phyloP scores from a whole-genome alignment of 2,797 vertebrate species.

The Poliocrania exsul region DNA sequence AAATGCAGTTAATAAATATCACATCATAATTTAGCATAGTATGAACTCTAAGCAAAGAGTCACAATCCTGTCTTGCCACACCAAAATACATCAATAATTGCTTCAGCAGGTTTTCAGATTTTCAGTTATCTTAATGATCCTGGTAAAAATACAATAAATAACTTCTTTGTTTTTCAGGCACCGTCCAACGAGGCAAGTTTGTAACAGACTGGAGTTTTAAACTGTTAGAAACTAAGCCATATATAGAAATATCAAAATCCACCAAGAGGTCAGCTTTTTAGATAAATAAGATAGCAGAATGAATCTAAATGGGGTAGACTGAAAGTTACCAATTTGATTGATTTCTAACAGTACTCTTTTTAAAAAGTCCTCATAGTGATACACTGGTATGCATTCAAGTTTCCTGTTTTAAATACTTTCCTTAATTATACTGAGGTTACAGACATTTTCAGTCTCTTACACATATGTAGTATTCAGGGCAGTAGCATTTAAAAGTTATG shows the following conservation, averaged over 20 bases:
- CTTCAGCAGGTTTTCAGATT: conserved; percentile 48
- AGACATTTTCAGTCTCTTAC: neutral
- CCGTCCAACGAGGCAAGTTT: neutral
- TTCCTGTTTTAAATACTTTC: neutral
- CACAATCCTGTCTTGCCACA: conserved; percentile 5
- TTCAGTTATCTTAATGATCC: conserved; percentile 26
- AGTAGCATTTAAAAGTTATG: neutral
- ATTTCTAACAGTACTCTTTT: neutral
- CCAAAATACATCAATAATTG: conserved; percentile 20
- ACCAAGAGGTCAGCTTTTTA: neutral
- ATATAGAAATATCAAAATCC: neutral
- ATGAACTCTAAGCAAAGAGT: conserved; percentile 65
- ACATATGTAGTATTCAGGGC: neutral
- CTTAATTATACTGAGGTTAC: neutral
- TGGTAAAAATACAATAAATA: conserved; percentile 55
- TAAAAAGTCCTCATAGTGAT: neutral
- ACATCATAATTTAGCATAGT: conserved; percentile 55
- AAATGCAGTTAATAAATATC: conserved; percentile 69
- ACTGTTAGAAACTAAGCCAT: neutral
- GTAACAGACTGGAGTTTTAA: conserved; percentile 16
- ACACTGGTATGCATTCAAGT: neutral
- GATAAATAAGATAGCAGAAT: neutral
- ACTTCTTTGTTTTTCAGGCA: neutral
- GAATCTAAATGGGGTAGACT: neutral
- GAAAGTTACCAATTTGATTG: neutral